Evolutionary conservation across 2,113 vertebrate genomes (phyloP).

Genomic region (Oncorhynchus gorbuscha): DNA sequence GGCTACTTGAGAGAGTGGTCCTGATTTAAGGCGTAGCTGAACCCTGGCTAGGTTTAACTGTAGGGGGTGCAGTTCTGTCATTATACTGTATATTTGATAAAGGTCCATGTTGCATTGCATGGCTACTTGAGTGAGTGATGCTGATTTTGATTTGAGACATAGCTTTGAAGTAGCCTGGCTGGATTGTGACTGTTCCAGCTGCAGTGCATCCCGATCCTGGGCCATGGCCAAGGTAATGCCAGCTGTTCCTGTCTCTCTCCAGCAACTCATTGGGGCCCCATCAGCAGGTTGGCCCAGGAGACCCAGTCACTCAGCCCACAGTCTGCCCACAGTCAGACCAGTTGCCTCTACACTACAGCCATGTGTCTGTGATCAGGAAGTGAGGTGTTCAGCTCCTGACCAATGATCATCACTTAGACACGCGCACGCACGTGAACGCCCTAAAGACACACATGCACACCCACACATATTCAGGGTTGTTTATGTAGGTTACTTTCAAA

Average conservation of each 20-base stretch:
- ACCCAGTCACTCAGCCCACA: no score
- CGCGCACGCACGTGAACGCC: background rate
- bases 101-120: background rate
- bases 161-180: background rate
- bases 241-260: background rate
- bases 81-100: no score
- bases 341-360: no score
- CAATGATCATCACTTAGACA: background rate
- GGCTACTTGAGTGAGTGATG: background rate
- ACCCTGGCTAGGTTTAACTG: no score
- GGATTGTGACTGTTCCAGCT: background rate
- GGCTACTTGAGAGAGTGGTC: background rate
- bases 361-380: no score
- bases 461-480: background rate
- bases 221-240: background rate
- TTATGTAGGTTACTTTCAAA: no score
- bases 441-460: background rate
- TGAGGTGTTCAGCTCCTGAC: no score
- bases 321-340: no score
- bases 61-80: background rate
- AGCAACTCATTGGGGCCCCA: no score
- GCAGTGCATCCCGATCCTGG: background rate
- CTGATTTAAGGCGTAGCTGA: no score
- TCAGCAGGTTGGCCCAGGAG: no score
- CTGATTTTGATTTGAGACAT: background rate